Percentiles rank a stretch among this genome's conserved stretches.
Evolutionary conservation across 2,113 vertebrate species (phyloP).

Genomic region (Xiphophorus maculatus): DNA sequence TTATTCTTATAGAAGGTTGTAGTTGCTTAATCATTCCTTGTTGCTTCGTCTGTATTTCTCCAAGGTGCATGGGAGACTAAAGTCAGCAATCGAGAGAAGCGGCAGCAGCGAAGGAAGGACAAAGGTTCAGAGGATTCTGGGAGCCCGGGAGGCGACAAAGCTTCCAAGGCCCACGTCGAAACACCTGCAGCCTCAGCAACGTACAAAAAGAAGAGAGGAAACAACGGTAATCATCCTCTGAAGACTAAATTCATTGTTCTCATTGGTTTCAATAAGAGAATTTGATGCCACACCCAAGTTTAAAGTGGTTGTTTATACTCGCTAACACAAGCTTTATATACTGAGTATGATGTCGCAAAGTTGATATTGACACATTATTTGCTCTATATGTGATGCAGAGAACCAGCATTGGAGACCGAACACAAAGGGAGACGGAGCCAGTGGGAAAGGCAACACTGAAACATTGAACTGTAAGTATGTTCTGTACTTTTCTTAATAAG

Average conservation of each 20-base stretch:
- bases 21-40: not conserved
- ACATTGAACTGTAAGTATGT: not conserved
- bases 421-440: conserved; percentile 79
- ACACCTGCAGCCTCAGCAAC: conserved; percentile 74
- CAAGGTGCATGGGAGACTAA: conserved; percentile 96
- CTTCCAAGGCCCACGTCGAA: conserved; percentile 65
- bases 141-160: conserved; percentile 75
- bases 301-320: not conserved
- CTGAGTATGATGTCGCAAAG: not conserved
- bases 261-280: not conserved
- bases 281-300: not conserved
- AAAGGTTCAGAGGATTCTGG: conserved; percentile 87
- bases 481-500: not conserved
- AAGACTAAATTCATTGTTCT: not conserved
- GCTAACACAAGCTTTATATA: not conserved
- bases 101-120: conserved; percentile 93
- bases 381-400: conserved; percentile 53
- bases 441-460: conserved; percentile 74
- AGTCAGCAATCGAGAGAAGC: conserved; percentile 96
- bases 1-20: not conserved
- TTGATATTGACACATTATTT: not conserved
- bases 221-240: conserved; percentile 29
- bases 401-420: conserved; percentile 69
- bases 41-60: conserved; percentile 3
- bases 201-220: conserved; percentile 89